Percentiles rank a stretch among this genome's conserved stretches.
phyloP scores from a whole-genome alignment of 1,140 invertebrate genomes.

The Heliconius himera region DNA sequence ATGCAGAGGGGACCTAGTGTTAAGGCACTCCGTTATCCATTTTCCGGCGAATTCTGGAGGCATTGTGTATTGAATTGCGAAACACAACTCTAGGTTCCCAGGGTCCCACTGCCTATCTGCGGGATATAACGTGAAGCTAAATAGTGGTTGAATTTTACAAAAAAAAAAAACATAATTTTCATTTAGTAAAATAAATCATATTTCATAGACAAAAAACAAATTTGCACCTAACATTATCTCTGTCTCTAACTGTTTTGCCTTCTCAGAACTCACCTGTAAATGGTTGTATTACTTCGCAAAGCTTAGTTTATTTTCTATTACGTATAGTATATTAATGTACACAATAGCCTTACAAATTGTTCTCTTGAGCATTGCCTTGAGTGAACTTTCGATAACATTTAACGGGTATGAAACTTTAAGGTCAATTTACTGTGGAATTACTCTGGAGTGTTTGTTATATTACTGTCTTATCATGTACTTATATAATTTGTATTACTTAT shows the following conservation, averaged over 20 bases:
- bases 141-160: too few species aligned
- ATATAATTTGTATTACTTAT: background rate
- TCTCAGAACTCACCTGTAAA: slow-evolving; percentile 2
- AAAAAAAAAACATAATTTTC: too few species aligned
- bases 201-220: background rate
- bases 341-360: slow-evolving; percentile 40
- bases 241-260: background rate
- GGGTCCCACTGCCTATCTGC: too few species aligned
- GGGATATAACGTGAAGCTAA: background rate
- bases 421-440: slow-evolving; percentile 26
- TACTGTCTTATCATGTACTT: background rate
- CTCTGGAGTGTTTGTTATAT: slow-evolving; percentile 19
- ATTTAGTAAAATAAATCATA: background rate
- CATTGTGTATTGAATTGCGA: too few species aligned
- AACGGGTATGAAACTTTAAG: slow-evolving; percentile 32
- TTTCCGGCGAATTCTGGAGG: too few species aligned
- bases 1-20: too few species aligned
- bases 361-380: slow-evolving; percentile 31
- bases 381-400: slow-evolving; percentile 44
- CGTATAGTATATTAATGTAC: slow-evolving; percentile 49
- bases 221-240: background rate
- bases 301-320: slow-evolving; percentile 19
- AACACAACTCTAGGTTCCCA: too few species aligned
- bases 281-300: background rate
- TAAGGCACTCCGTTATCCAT: too few species aligned